These are phyloP conservation scores for Neodiprion lecontei DNA, from an alignment of 1,140 invertebrate species.

Conservation along the genomic window DNA sequence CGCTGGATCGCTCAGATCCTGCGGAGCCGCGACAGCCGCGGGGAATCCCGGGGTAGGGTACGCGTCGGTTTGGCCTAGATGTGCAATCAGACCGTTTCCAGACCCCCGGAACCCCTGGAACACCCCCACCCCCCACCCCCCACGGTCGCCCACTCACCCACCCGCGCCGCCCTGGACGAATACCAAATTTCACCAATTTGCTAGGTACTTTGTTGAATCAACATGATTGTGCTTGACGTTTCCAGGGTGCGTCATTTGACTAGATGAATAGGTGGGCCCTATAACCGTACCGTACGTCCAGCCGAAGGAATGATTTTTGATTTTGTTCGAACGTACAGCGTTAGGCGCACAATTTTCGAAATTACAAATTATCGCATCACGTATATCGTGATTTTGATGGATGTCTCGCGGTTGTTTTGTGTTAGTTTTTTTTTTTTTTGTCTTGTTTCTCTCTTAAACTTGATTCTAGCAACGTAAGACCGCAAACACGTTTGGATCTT, in stretches of 20 bases:
- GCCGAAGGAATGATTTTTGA: no score
- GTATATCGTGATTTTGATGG: no score
- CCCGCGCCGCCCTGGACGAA: conserved; percentile 51
- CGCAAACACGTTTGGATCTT: no score
- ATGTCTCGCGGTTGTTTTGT: no score
- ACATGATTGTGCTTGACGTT: conserved; percentile 62
- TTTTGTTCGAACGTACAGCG: no score
- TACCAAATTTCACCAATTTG: conserved; percentile 63
- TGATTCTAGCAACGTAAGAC: no score
- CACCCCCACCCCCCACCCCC: conserved; percentile 25
- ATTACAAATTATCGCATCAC: no score
- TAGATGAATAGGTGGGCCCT: no score
- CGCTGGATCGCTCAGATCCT: conserved; percentile 52
- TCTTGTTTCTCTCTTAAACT: no score
- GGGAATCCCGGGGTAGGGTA: not conserved
- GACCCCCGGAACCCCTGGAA: conserved; percentile 34
- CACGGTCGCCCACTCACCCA: conserved; percentile 26
- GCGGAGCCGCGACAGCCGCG: conserved; percentile 49
- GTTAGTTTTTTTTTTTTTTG: no score
- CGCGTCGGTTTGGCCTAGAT: conserved; percentile 58
- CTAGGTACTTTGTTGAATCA: conserved; percentile 65
- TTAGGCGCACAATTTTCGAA: no score
- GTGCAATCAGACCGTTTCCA: conserved; percentile 59
- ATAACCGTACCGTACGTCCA: no score
- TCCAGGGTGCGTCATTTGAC: conserved; percentile 18